These are phyloP conservation scores for Hanleya hanleyi DNA, from an alignment of 2,888 invertebrate species.

Conservation along the genomic window DNA sequence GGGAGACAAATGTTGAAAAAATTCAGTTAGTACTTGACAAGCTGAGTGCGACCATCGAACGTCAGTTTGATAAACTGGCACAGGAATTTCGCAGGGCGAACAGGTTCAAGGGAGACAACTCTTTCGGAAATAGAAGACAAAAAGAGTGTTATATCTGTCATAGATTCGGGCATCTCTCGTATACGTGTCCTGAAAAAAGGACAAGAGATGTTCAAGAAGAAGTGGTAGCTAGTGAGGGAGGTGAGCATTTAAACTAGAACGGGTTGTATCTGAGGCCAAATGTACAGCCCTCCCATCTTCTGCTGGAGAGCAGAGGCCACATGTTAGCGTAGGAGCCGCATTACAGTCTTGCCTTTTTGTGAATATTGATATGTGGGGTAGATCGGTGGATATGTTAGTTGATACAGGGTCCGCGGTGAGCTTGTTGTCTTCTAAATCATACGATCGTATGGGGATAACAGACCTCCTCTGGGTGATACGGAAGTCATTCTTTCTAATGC, in stretches of 20 bases:
- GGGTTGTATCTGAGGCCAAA: conserved; percentile 1
- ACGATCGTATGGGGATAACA: neutral
- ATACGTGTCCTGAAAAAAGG: neutral
- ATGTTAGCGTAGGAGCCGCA: neutral
- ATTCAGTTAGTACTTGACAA: no score
- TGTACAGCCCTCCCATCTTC: neutral
- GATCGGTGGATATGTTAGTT: neutral
- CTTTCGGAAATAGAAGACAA: no score
- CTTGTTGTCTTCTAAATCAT: neutral
- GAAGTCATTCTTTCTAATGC: neutral
- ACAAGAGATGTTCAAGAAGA: neutral
- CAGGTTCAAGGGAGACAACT: no score
- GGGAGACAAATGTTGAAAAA: no score
- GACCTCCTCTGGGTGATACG: neutral
- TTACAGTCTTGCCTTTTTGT: neutral
- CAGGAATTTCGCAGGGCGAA: no score
- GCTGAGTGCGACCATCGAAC: no score
- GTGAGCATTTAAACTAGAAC: neutral
- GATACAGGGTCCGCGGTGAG: neutral
- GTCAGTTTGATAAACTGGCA: no score
- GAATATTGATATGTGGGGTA: neutral
- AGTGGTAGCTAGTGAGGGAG: neutral
- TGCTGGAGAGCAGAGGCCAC: neutral
- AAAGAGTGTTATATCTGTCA: neutral
- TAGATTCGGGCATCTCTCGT: neutral